Evolutionary conservation across 1,140 invertebrate species (phyloP), one percentile per base, ranked within the genome.

Genomic region (Micrasema minimum): DNA sequence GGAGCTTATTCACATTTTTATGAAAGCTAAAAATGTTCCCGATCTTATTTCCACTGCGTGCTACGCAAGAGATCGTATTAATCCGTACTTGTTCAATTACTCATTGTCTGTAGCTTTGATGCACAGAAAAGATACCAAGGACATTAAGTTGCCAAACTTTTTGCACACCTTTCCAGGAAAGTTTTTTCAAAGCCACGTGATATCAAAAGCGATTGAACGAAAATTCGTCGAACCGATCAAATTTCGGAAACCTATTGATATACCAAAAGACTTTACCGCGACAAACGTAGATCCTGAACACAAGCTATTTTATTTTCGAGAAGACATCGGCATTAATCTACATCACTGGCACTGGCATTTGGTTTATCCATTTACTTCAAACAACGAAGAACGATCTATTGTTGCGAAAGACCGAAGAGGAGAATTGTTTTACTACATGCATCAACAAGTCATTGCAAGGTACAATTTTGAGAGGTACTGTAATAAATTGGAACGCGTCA

Each of bases 281-380:
- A 88, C 88, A 0, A 87, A 92, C 66, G 71, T 88, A 11, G 92
- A 94, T 68, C 85, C 86, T 0, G 93, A 95, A 76, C 91, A 94
- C 77, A 87, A 90, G 22, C 80, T 90, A 74, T 90, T 90, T 78
- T 92, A 92, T 79, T 92, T 91, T 86, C 85, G 90, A n/a, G 91
- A 92, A 77, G 90, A 90, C 79, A 81, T 89, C 68, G 91, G 90
- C 69, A 85, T 92, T 76, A 92, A 92, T 80, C 84, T 91, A 0
- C 90, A 91, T 77, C 91, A 96, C 76, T 96, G 93, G 93, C 93
- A 95, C 80, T 92, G 88, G 92, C 92, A 94, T 80, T 82, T 93
- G 59, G 90, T 93, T 2, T 93, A 93, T 77, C 92, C 92, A 0
- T 90, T 89, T 76, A 87, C 90, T 69, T 86, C 86, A 1, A 77